These are phyloP conservation scores for Rhopalosiphum nymphaeae DNA, from an alignment of 2,888 invertebrate species.

Conservation along the genomic window DNA sequence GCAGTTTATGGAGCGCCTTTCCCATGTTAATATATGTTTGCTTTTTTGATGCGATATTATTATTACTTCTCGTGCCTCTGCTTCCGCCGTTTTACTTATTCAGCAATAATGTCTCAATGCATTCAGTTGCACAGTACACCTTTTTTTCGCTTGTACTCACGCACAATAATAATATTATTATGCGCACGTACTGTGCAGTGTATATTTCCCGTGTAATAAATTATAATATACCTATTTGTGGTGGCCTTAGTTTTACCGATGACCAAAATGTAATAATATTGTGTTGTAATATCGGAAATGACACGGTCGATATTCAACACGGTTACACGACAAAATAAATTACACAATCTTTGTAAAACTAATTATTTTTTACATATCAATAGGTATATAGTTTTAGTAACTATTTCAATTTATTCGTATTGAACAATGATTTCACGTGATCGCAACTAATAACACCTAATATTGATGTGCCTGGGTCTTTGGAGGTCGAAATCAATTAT, in stretches of 20 bases:
- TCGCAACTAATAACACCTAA: neutral
- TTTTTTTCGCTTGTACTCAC: neutral
- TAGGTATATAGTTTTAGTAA: neutral
- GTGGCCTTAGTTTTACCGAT: neutral
- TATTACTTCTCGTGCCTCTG: neutral
- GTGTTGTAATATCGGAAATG: neutral
- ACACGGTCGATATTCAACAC: neutral
- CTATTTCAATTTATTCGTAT: neutral
- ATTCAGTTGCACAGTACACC: neutral
- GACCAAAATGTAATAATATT: neutral
- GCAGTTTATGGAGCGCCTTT: conserved; percentile 15
- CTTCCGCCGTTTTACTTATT: conserved; percentile 14
- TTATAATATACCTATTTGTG: too few relatives aligned
- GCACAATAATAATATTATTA: neutral
- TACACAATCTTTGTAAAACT: neutral
- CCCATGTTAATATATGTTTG: neutral
- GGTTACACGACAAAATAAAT: neutral
- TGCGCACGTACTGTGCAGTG: neutral
- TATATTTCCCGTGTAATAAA: neutral
- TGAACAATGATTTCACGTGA: neutral
- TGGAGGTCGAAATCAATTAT: neutral
- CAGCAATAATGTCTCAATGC: conserved; percentile 31
- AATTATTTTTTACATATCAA: neutral
- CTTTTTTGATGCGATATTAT: conserved; percentile 26
- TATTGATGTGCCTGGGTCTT: neutral